A percentile compares a stretch with the other conserved stretches of the same genome.
These are phyloP conservation scores for Drosophila quinaria DNA, from an alignment of 2,888 invertebrate genomes.

Conservation along the genomic window DNA sequence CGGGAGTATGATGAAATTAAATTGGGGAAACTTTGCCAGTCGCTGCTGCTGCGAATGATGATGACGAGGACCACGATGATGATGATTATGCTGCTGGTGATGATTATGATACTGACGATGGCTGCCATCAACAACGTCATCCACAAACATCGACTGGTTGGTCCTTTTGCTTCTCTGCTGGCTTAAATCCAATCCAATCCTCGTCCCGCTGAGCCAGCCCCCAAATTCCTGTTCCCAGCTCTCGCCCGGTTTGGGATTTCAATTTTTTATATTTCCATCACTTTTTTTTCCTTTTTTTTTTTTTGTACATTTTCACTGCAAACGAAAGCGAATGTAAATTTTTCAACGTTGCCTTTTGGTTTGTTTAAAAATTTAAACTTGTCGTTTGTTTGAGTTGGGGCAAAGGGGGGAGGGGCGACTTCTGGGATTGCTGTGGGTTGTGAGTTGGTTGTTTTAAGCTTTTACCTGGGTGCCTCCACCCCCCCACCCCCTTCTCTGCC, in stretches of 20 bases:
- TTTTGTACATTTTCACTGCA: slow-evolving; percentile 51
- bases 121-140: slow-evolving; percentile 80
- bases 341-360: slow-evolving; percentile 64
- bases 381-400: slow-evolving; percentile 55
- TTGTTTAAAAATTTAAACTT: slow-evolving; percentile 79
- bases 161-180: slow-evolving; percentile 51
- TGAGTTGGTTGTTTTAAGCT: slow-evolving; percentile 69
- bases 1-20: slow-evolving; percentile 83
- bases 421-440: slow-evolving; percentile 17
- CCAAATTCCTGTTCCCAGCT: not conserved
- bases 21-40: slow-evolving; percentile 83
- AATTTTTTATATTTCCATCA: slow-evolving; percentile 56
- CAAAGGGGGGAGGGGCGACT: not conserved
- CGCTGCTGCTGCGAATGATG: slow-evolving; percentile 36
- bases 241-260: slow-evolving; percentile 50
- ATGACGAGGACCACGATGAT: slow-evolving; percentile 42
- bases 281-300: slow-evolving; percentile 42
- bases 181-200: slow-evolving; percentile 66
- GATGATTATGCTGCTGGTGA: slow-evolving; percentile 37
- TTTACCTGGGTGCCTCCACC: slow-evolving; percentile 59
- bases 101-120: slow-evolving; percentile 60
- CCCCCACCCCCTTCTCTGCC: not conserved
- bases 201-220: slow-evolving; percentile 48
- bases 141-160: slow-evolving; percentile 53
- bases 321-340: slow-evolving; percentile 81